Percentiles rank a stretch among this genome's conserved stretches.
phyloP scores from a whole-genome alignment of 2,113 vertebrate species.

The Pagrus major region DNA sequence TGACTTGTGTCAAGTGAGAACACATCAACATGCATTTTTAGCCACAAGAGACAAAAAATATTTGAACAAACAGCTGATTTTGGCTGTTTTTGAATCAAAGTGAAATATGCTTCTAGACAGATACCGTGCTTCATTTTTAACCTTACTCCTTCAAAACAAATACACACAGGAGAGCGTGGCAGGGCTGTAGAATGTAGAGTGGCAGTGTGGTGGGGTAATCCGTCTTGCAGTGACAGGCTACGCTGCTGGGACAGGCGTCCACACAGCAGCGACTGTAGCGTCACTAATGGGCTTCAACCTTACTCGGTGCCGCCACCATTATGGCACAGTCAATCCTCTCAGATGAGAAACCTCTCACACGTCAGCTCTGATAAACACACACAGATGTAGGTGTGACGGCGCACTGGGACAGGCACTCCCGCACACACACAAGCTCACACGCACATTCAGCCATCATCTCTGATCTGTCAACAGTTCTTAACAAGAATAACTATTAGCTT shows the following conservation, averaged over 20 bases:
- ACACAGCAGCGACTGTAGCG: conserved; percentile 40
- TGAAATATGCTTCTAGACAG: not conserved
- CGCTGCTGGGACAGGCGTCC: conserved; percentile 49
- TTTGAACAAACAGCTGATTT: not conserved
- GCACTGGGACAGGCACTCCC: not conserved
- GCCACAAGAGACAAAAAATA: not conserved
- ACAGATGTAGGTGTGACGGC: conserved; percentile 35
- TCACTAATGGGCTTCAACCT: conserved; percentile 75
- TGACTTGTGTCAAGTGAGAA: conserved; percentile 1
- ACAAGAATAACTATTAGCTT: conserved; percentile 55
- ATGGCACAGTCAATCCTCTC: conserved; percentile 69
- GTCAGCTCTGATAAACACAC: conserved; percentile 73
- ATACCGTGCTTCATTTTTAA: conserved; percentile 23
- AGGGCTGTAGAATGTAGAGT: conserved; percentile 49
- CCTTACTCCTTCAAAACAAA: conserved; percentile 42
- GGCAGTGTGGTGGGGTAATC: conserved; percentile 69
- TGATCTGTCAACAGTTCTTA: conserved; percentile 47
- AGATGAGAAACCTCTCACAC: conserved; percentile 67
- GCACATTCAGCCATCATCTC: conserved; percentile 1
- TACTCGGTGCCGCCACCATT: conserved; percentile 29
- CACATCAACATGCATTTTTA: not conserved
- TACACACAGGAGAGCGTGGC: conserved; percentile 8
- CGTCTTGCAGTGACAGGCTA: conserved; percentile 74
- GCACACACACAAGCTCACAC: not conserved
- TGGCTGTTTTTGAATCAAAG: not conserved